Evolutionary conservation across 2,797 vertebrate genomes (phyloP), one percentile per base, ranked within the genome.

Genomic region (Mareca strepera): DNA sequence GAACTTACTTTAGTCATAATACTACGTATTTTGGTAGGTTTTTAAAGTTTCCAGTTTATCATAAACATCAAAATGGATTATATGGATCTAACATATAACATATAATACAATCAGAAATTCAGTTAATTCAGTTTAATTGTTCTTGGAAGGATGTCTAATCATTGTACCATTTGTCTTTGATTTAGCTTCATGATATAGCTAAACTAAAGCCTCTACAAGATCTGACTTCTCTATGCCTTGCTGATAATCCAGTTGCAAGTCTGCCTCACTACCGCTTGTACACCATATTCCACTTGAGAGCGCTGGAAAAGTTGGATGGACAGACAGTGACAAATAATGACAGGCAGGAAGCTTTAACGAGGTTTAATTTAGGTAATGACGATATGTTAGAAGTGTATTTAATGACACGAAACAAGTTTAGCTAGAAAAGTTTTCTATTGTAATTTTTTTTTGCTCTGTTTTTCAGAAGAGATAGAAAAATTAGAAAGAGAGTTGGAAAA

Each of bases 171-270:
- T 82, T 91, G 55, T 75, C 92, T 93, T 94, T 89, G 44, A 41
- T 96, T 62, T 90, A 99, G 98, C 98, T 99, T 83, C 98, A 98
- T 78, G 98, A 99, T 62, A 55, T 98, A 92, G 94, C 98, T 90
- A 98, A 98, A 80, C 96, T 99, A 74, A 99, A 98, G 95, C 94
- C 97, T 68, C 96, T 99, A 41, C 98, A 98, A 89, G 98, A 98
- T 86, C 97, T 99, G 93, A 98, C 97, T 55, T 98, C 98, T 89
- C 95, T 99, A 28, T 93, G 91, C 18, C 90, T 99, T 90, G 88
- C 95, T 83, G 98, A 98, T 93, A 99, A 99, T 88, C 98, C 99
- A 9, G 46, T 98, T 77, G 98, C 86, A 79, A 94, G 88, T 21
- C 97, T 99, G 80, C 97, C 98, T 76, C 99, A 99, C 97, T 98